Base-by-base conservation (phyloP, 2,888 invertebrate genomes). In the Ecliptopera silaceata region DNA sequence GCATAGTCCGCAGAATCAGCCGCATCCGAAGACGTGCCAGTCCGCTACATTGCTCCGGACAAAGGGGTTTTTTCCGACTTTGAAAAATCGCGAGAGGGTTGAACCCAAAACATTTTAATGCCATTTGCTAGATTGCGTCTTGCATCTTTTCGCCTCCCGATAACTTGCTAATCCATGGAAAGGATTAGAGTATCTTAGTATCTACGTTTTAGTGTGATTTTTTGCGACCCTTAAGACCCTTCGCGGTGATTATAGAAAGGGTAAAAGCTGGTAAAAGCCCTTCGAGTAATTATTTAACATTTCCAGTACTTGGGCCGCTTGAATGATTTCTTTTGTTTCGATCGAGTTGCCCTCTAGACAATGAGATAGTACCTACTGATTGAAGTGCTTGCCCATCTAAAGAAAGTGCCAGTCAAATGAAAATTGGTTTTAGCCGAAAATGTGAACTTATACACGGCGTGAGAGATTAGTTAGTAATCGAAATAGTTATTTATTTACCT, bases 71-170 rank as follows among this genome's bases (percentile, higher is more conserved):
- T 32, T 88, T 88, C 80, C 82, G 85, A 88, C 90, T 90, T 88
- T 89, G 90, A 91, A 86, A 91, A 91, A 92, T 91, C 88, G 84
- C 75, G 84, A 87, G 88, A 86, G 89, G 90, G 90, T 88, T 88
- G 82, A 81, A 76, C 77, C 84, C 81, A 85, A 61, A 91, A 91
- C 92, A 90, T 88, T 91, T 91, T 91, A 92, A 92, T 91, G 86
- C 91, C 89, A 91, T 91, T 90, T 91, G 85, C 86, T 87, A 91
- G 89, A 92, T 92, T 92, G 88, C 87, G 84, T 83, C 88, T 87
- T 90, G 89, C 87, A 89, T 90, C 90, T 90, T 90, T 90, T 83
- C 80, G 75, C 77, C 76, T 77, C 77, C 71, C 71, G 71, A 76
- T 79, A 80, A 79, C 81, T 81, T 72, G 90, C 80, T 91, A 91